A percentile compares a stretch with the other conserved stretches of the same genome.
These are phyloP conservation scores for Podarcis muralis DNA, from an alignment of 2,113 vertebrate species.

Conservation along the genomic window DNA sequence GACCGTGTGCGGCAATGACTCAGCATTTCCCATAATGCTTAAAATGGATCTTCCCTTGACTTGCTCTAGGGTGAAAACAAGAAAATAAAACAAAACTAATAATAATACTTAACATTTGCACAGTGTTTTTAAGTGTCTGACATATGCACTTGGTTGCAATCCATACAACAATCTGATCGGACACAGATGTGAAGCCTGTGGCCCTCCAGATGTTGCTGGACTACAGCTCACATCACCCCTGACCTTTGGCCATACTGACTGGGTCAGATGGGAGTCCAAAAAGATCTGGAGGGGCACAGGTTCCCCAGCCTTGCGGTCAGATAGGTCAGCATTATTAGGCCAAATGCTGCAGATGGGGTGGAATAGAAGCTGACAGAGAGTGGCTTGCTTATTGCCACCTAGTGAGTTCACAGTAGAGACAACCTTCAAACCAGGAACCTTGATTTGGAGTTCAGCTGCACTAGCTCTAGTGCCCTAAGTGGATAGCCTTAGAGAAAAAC, in stretches of 20 bases:
- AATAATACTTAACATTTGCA: neutral
- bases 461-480: neutral
- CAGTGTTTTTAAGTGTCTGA: neutral
- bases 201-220: too few relatives aligned
- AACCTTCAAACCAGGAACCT: neutral
- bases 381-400: neutral
- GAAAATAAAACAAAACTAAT: slow-evolving; percentile 14
- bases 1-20: accelerated
- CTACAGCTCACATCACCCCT: too few relatives aligned
- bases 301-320: neutral
- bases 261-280: too few relatives aligned
- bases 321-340: neutral
- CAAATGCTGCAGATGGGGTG: neutral
- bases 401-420: too few relatives aligned
- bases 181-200: too few relatives aligned
- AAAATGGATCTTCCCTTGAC: accelerated
- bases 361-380: neutral
- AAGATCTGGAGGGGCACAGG: too few relatives aligned
- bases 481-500: neutral
- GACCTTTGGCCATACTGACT: too few relatives aligned
- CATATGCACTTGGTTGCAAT: neutral
- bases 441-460: too few relatives aligned
- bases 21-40: slow-evolving; percentile 20
- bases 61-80: slow-evolving; percentile 29
- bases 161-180: too few relatives aligned